phyloP scores from a whole-genome alignment of 2,888 invertebrate species.

The Nymphalis polychloros region DNA sequence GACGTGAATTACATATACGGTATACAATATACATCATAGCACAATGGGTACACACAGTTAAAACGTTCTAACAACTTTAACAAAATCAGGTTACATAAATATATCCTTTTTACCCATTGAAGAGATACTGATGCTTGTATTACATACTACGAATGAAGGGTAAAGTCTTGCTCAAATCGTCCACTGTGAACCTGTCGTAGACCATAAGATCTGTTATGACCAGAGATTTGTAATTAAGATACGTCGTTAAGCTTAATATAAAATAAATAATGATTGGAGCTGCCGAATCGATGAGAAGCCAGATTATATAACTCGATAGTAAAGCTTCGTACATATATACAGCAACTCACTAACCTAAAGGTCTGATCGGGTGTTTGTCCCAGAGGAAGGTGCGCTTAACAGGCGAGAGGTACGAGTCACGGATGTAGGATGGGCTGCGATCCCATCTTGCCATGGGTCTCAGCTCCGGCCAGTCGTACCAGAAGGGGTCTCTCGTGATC shows the following conservation, averaged over 20 bases:
- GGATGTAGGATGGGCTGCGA: slow-evolving; percentile 88
- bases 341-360: slow-evolving; percentile 89
- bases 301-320: slow-evolving; percentile 64
- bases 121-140: slow-evolving; percentile 62
- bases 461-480: slow-evolving; percentile 91
- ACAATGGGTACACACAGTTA: slow-evolving; percentile 1
- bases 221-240: slow-evolving; percentile 44
- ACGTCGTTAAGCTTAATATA: slow-evolving; percentile 19
- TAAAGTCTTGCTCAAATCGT: slow-evolving; percentile 74
- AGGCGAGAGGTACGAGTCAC: slow-evolving; percentile 94
- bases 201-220: slow-evolving; percentile 78
- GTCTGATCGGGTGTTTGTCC: slow-evolving; percentile 94
- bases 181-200: slow-evolving; percentile 73
- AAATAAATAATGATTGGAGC: slow-evolving; percentile 35
- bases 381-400: slow-evolving; percentile 95
- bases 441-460: slow-evolving; percentile 88
- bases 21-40: not conserved
- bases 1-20: not conserved
- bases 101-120: slow-evolving; percentile 33
- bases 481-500: slow-evolving; percentile 93
- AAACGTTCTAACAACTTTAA: slow-evolving; percentile 11
- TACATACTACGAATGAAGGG: slow-evolving; percentile 79
- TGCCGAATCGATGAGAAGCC: slow-evolving; percentile 48
- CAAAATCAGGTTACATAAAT: slow-evolving; percentile 19
- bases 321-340: slow-evolving; percentile 61